Evolutionary conservation across 2,888 invertebrate species (phyloP), one percentile per base, ranked within the genome.

Genomic region (Ptychoptera contaminata): DNA sequence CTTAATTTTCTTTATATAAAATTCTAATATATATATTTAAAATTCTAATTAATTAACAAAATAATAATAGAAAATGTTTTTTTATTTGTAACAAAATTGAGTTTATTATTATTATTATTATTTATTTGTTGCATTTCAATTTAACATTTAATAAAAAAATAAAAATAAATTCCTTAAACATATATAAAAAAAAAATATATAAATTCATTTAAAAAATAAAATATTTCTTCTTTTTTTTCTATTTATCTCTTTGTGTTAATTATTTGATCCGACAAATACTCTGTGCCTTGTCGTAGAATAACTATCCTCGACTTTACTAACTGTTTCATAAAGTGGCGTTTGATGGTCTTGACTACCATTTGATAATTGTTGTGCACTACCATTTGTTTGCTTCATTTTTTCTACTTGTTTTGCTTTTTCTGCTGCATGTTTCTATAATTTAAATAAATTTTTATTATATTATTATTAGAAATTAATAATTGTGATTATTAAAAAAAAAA

Each of bases 241-340:
- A n/a, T n/a, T 42, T 8, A 35, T 8, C 35, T 8, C 12, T 23
- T 16, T 14, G 48, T 53, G 11, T 41, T 49, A 52, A 41, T 51
- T 52, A 44, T 44, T 50, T 34, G 54, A 47, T 2, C 53, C 61
- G 39, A 60, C 58, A 47, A 55, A 57, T 44, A 62, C 55, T 45
- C 65, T 55, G 48, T 65, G 61, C 54, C 65, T 54, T 56, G 62
- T 56, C 54, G 56, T 55, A 48, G 60, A 49, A 48, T 56, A 53
- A 32, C 54, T 56, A n/a, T 53, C 52, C 11, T 54, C 54, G 9
- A 53, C 48, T 48, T 59, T 58, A 36, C 52, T 48, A 47, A 59
- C 55, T 30, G 58, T 53, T 38, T 57, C 57, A 44, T 58, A 56
- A 48, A 58, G 55, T 23, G 57, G 55, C 8, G 54, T 53, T 15